These are phyloP conservation scores for Cydia fagiglandana DNA, from an alignment of 1,140 invertebrate genomes.

Conservation along the genomic window DNA sequence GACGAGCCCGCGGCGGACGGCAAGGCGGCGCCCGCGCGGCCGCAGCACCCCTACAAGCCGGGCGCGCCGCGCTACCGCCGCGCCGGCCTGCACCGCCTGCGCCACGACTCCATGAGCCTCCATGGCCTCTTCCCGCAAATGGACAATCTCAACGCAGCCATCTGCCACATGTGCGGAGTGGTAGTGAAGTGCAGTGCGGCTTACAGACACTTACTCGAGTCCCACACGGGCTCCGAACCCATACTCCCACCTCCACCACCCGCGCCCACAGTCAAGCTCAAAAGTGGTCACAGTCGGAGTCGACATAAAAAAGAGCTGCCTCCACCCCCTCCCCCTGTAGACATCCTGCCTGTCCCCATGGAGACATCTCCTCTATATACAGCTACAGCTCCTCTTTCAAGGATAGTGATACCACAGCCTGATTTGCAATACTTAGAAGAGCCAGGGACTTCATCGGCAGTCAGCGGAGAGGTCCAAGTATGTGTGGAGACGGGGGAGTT, in stretches of 20 bases:
- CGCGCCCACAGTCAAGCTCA: slow-evolving; percentile 60
- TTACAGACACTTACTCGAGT: slow-evolving; percentile 79
- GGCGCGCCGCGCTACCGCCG: slow-evolving; percentile 54
- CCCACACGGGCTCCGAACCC: slow-evolving; percentile 63
- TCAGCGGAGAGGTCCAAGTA: slow-evolving; percentile 67
- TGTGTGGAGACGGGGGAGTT: slow-evolving; percentile 71
- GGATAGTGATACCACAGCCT: slow-evolving; percentile 65
- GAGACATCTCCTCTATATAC: slow-evolving; percentile 64
- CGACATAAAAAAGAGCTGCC: slow-evolving; percentile 69
- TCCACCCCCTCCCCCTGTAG: slow-evolving; percentile 58
- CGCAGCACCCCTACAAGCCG: slow-evolving; percentile 59
- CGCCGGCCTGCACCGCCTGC: slow-evolving; percentile 68
- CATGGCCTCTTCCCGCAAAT: slow-evolving; percentile 83
- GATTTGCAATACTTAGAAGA: slow-evolving; percentile 74
- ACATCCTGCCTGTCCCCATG: slow-evolving; percentile 60
- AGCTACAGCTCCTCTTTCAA: slow-evolving; percentile 60
- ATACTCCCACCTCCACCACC: slow-evolving; percentile 65
- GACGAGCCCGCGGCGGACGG: slow-evolving; percentile 61
- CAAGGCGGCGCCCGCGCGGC: slow-evolving; percentile 53
- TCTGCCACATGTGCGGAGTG: slow-evolving; percentile 83
- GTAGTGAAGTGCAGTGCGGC: slow-evolving; percentile 83
- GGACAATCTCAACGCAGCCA: slow-evolving; percentile 82
- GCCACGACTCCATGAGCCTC: slow-evolving; percentile 77
- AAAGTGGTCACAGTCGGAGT: slow-evolving; percentile 51
- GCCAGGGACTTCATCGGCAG: slow-evolving; percentile 60